These are phyloP conservation scores for Enteromius fasciolatus DNA, from an alignment of 2,797 vertebrate species.

Conservation along the genomic window DNA sequence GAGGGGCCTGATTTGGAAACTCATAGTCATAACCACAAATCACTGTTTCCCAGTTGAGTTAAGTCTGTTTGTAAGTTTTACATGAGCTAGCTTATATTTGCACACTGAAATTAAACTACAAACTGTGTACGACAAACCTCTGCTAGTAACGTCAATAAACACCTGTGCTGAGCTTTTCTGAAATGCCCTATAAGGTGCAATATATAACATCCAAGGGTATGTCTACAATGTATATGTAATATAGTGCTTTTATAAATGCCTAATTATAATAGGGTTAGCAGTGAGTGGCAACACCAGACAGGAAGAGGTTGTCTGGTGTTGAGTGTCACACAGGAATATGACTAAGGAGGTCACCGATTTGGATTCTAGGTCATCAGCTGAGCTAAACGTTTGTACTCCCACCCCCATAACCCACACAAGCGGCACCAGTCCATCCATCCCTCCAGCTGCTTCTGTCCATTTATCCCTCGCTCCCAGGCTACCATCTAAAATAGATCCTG, in stretches of 20 bases:
- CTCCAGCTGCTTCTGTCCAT: conserved; percentile 78
- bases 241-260: no score
- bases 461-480: conserved; percentile 62
- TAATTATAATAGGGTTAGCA: neutral
- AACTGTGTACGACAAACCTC: conserved; percentile 1
- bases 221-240: neutral
- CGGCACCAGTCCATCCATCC: neutral
- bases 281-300: conserved; percentile 2
- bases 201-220: neutral
- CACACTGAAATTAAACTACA: neutral
- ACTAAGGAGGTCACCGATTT: conserved; percentile 32
- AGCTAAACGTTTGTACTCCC: conserved; percentile 65
- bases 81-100: neutral
- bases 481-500: conserved; percentile 73
- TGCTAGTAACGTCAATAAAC: neutral
- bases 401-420: conserved; percentile 37
- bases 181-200: neutral
- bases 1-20: conserved; percentile 32
- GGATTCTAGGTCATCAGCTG: conserved; percentile 69
- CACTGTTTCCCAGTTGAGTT: neutral
- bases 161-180: neutral
- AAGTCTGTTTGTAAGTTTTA: conserved; percentile 5
- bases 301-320: conserved; percentile 8
- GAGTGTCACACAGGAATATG: conserved; percentile 12
- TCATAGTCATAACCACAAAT: conserved; percentile 43